phyloP scores from a whole-genome alignment of 1,140 invertebrate genomes.

The Drosophila pseudoobscura region DNA sequence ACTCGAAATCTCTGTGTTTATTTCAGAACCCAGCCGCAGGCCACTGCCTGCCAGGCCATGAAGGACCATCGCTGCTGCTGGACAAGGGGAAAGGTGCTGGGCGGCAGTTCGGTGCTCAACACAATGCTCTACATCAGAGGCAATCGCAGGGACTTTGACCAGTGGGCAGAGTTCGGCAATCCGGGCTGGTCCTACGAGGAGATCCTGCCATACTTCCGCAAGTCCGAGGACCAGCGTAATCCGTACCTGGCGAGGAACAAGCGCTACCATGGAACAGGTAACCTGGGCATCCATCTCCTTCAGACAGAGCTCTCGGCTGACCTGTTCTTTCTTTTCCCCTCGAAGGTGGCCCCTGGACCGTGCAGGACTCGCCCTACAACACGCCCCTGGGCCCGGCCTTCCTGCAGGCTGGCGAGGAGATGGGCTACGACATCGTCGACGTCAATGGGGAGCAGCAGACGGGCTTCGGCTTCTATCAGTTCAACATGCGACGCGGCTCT shows the following conservation, averaged over 20 bases:
- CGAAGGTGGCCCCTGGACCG: slow-evolving; percentile 90
- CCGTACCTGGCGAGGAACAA: slow-evolving; percentile 90
- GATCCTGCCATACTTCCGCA: slow-evolving; percentile 93
- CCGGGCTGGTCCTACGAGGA: slow-evolving; percentile 95
- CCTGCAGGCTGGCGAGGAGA: slow-evolving; percentile 94
- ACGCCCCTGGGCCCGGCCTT: slow-evolving; percentile 92
- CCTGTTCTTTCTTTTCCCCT: neutral
- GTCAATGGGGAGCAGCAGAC: slow-evolving; percentile 92
- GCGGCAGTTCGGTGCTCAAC: slow-evolving; percentile 93
- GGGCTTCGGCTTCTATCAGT: slow-evolving; percentile 92
- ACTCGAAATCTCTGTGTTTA: neutral
- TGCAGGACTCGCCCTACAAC: slow-evolving; percentile 91
- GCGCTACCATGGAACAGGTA: slow-evolving; percentile 88
- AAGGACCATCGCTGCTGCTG: slow-evolving; percentile 91
- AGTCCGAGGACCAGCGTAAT: slow-evolving; percentile 92
- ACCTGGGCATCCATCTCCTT: neutral
- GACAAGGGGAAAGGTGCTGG: slow-evolving; percentile 93
- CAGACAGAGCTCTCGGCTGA: neutral
- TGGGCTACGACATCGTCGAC: slow-evolving; percentile 93
- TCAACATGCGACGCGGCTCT: slow-evolving; percentile 90
- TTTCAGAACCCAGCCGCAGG: slow-evolving; percentile 90
- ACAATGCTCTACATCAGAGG: slow-evolving; percentile 97
- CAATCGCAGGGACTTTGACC: slow-evolving; percentile 94
- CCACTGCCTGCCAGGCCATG: slow-evolving; percentile 93
- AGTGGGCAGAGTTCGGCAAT: slow-evolving; percentile 95